Base-by-base conservation (phyloP, 2,113 vertebrate genomes). In the Hepsetus odoe region DNA sequence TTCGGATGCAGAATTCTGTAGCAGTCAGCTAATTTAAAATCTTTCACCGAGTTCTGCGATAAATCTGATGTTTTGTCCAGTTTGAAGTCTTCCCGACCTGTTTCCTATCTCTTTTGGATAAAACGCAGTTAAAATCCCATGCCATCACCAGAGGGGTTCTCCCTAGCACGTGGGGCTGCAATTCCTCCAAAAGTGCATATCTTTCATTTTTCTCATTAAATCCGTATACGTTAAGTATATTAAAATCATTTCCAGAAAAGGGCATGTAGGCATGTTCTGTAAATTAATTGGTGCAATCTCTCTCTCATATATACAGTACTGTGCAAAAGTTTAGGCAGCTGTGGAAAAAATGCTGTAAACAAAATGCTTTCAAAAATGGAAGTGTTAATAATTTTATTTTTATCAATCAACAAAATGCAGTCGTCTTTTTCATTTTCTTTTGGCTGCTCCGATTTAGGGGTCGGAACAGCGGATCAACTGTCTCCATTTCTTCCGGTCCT, bases 201-300 rank as follows among this genome's bases (percentile, higher is more conserved):
- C 75, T 51, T 0, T 82, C 22, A 12, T 82, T 33, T 26, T 69
- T 74, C 0, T 64, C 55, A 7, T 6, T 64, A 61, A 74, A 66
- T 53, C 71, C 70, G 76, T 84, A 79, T 0, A 76, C 35, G 13
- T 84, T 81, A 5, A 81, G 11, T n/a, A 81, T 11, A 0, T 58
- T 65, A 68, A 79, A 79, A 51, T 61, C 44, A 9, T 1, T 55
- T 0, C 51, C 72, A 61, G 67, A 56, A 61, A 59, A 76, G 0
- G 22, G 24, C 44, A 84, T n/a, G n/a, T n/a, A n/a, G n/a, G n/a
- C n/a, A n/a, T n/a, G n/a, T n/a, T n/a, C n/a, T n/a, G n/a, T n/a
- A n/a, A n/a, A n/a, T n/a, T n/a, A n/a, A n/a, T n/a, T n/a, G n/a
- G n/a, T n/a, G n/a, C n/a, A n/a, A n/a, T n/a, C n/a, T n/a, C n/a